Evolutionary conservation across 2,113 vertebrate genomes (phyloP), one percentile per base, ranked within the genome.

Genomic region (Thunnus thynnus): DNA sequence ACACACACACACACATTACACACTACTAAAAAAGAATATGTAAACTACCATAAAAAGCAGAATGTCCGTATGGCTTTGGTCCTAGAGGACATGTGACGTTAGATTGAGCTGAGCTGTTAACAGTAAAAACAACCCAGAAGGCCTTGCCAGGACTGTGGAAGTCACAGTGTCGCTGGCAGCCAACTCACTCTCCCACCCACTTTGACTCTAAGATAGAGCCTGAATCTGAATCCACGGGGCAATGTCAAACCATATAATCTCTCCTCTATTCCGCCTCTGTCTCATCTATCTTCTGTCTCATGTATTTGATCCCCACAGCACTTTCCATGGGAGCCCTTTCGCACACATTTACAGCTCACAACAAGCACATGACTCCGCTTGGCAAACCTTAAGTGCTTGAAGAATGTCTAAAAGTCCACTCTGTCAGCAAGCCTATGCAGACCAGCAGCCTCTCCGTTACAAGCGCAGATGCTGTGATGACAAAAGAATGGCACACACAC

Each of bases 401-500:
- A 89, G 87, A 91, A 88, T 89, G 88, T 91, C 44, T 85, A 30
- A 78, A 83, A 68, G 83, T 89, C 82, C 88, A 82, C 56, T 46
- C 65, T 50, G 58, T 80, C 79, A 71, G 65, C 47, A 50, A 61
- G 27, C 13, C 60, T 41, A 48, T 51, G 14, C 25, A 50, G 36
- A 25, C 36, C 71, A 51, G 16, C 76, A 84, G 48, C 46, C 60
- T 57, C 66, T 65, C 66, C 56, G 72, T 64, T 60, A 56, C 51
- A 27, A 44, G 12, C 27, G 12, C 77, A 79, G 77, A 84, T 73
- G 79, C 79, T 77, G 76, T 20, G 47, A 57, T 79, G 78, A 65
- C 77, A 71, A 61, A 80, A 56, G 61, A 60, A 72, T 67, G 30
- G 36, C 36, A 44, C 58, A 27, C 48, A 46, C n/a, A 44, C 22